Evolutionary conservation across 2,797 vertebrate species (phyloP).

Genomic region (Geotrypetes seraphini): DNA sequence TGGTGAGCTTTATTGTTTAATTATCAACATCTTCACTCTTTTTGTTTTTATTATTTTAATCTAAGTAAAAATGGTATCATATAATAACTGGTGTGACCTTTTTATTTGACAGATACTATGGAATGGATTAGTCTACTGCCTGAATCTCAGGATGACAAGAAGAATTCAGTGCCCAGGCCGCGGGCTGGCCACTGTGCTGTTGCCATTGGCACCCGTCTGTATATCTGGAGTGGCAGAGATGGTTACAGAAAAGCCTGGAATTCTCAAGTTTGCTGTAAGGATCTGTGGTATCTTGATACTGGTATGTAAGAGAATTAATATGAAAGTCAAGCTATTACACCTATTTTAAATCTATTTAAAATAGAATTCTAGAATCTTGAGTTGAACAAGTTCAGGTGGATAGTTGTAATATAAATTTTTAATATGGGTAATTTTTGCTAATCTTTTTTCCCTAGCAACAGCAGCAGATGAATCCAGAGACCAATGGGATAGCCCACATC

Average conservation of each 20-base stretch:
- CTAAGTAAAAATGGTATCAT: too few species aligned
- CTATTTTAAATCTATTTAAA: too few species aligned
- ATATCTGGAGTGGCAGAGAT: slow-evolving; percentile 93
- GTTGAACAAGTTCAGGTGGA: not conserved
- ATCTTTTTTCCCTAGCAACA: too few species aligned
- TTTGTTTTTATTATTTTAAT: too few species aligned
- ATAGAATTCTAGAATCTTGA: not conserved
- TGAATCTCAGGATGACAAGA: slow-evolving; percentile 66
- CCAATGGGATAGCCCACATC: too few species aligned
- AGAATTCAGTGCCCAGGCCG: slow-evolving; percentile 64
- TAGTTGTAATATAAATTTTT: not conserved
- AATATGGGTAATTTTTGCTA: too few species aligned
- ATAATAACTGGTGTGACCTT: slow-evolving; percentile 13
- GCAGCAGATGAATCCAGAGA: too few species aligned
- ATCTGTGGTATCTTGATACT: slow-evolving; percentile 96
- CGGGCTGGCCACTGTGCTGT: slow-evolving; percentile 85
- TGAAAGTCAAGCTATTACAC: not conserved
- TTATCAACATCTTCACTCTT: too few species aligned
- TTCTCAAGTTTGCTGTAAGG: slow-evolving; percentile 96
- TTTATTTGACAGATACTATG: slow-evolving; percentile 66
- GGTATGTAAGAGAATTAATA: slow-evolving; percentile 58
- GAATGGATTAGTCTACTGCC: slow-evolving; percentile 69
- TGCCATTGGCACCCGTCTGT: slow-evolving; percentile 76
- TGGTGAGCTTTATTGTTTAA: too few species aligned
- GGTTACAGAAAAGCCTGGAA: slow-evolving; percentile 87